Percentiles rank a stretch among this genome's conserved stretches.
These are phyloP conservation scores for Oryzias sinensis DNA, from an alignment of 2,797 vertebrate genomes.

Conservation along the genomic window DNA sequence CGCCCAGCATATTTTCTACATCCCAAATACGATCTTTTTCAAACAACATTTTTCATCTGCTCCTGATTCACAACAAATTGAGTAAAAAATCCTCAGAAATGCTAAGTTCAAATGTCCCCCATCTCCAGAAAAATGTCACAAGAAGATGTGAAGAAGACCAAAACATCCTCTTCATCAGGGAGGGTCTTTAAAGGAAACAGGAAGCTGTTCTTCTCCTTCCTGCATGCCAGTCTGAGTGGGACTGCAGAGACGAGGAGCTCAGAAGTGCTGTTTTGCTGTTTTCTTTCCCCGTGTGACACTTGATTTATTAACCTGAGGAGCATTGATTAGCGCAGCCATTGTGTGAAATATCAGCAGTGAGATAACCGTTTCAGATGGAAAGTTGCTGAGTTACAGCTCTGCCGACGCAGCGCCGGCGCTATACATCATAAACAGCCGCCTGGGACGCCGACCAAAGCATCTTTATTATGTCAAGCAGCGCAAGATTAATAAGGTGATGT, in stretches of 20 bases:
- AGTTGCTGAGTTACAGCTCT: constrained; percentile 1
- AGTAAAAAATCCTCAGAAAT: too few relatives aligned
- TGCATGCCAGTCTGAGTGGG: too few relatives aligned
- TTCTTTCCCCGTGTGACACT: neutral
- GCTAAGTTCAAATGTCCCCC: too few relatives aligned
- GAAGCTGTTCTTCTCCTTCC: too few relatives aligned
- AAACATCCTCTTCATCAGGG: too few relatives aligned
- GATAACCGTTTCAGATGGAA: constrained; percentile 5
- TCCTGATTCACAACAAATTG: too few relatives aligned
- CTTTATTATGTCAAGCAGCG: constrained; percentile 38
- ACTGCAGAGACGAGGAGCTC: neutral
- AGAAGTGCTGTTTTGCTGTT: neutral
- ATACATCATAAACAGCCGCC: constrained; percentile 26
- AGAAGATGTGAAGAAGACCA: too few relatives aligned
- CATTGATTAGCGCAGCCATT: neutral
- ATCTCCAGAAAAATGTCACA: too few relatives aligned
- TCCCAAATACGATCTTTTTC: too few relatives aligned
- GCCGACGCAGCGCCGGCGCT: constrained; percentile 9
- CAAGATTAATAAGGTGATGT: constrained; percentile 65
- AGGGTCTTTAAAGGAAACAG: too few relatives aligned
- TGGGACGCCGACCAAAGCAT: constrained; percentile 36
- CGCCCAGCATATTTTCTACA: too few relatives aligned
- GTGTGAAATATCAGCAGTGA: neutral
- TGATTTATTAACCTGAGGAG: constrained; percentile 3
- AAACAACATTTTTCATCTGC: too few relatives aligned